Evolutionary conservation across 2,797 vertebrate species (phyloP), one percentile per base, ranked within the genome.

Genomic region (Pangasius mekongensis): DNA sequence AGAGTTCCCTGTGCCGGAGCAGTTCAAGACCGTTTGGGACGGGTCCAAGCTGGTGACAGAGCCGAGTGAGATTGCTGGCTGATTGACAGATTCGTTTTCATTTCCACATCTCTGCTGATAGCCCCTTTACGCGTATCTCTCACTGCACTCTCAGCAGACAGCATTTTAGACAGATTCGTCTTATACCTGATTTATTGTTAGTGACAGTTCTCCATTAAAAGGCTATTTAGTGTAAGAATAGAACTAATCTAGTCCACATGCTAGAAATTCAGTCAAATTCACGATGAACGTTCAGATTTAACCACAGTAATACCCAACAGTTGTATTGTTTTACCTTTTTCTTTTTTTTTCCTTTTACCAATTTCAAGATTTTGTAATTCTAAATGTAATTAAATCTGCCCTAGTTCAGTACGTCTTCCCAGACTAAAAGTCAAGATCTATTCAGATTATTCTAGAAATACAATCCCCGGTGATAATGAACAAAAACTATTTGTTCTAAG

Each of bases 21-120:
- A 99, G 96, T 99, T 98, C 95, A 99, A 99, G 96, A 99, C 98
- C 0, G 91, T 97, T 27, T 99, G 99, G 99, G 95, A 98, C 83
- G 98, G 98, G 86, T 97, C 97, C 92, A 98, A 97, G 93, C 93
- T 99, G 95, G 95, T 98, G 95, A 99, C 99, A 86, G 98, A 99
- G 92, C 97, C 98, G 88, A 97, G 97, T 76, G 98, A 99, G 95
- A 99, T 99, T 6, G 96, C 99, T 92, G 98, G 96, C 87, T 99
- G 95, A 97, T 90, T 81, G 91, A 78, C 66, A 74, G 83, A n/a
- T 49, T 77, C 24, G 36, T 39, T 77, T 86, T 24, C 69, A 43
- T 86, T 52, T 90, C 76, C 89, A 77, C 16, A 49, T 84, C 76
- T 77, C 39, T 87, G 60, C 80, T 71, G 58, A 30, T 78, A 83